These are phyloP conservation scores for Coilia nasus DNA, from an alignment of 2,797 vertebrate genomes.

Conservation along the genomic window DNA sequence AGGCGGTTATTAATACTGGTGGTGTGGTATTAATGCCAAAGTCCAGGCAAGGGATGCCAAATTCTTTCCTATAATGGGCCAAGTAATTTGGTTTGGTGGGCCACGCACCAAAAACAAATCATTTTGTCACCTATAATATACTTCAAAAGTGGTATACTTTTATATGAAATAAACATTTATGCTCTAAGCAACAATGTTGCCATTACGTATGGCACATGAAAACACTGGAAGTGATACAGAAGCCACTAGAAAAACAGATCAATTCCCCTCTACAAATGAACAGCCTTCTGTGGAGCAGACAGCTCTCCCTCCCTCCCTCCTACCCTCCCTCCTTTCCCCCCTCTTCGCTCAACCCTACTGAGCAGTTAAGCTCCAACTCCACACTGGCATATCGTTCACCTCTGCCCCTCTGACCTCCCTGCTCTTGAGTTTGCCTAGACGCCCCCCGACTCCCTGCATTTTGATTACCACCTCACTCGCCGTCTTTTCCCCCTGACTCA, in stretches of 20 bases:
- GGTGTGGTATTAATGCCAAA: not conserved
- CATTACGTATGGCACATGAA: not conserved
- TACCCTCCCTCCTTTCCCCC: not conserved
- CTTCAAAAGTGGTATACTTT: not conserved
- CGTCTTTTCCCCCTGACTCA: conserved; percentile 66
- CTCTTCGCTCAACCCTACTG: not conserved
- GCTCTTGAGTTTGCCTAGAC: not conserved
- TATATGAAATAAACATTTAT: no score
- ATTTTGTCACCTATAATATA: not conserved
- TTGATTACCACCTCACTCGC: conserved; percentile 69
- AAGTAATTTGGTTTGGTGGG: no score
- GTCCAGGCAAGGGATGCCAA: no score
- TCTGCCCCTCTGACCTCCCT: conserved; percentile 71
- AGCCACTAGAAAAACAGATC: not conserved
- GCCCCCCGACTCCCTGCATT: conserved; percentile 63
- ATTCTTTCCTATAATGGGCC: no score
- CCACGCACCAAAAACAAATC: no score
- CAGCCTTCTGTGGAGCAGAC: not conserved
- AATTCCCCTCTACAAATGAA: not conserved
- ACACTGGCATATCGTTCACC: conserved; percentile 71
- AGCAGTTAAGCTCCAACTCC: conserved; percentile 63
- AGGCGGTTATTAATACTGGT: no score
- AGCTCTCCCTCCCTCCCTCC: not conserved
- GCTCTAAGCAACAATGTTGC: not conserved
- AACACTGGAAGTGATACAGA: no score